These are phyloP conservation scores for Phaedon cochleariae DNA, from an alignment of 2,888 invertebrate genomes.

Conservation along the genomic window DNA sequence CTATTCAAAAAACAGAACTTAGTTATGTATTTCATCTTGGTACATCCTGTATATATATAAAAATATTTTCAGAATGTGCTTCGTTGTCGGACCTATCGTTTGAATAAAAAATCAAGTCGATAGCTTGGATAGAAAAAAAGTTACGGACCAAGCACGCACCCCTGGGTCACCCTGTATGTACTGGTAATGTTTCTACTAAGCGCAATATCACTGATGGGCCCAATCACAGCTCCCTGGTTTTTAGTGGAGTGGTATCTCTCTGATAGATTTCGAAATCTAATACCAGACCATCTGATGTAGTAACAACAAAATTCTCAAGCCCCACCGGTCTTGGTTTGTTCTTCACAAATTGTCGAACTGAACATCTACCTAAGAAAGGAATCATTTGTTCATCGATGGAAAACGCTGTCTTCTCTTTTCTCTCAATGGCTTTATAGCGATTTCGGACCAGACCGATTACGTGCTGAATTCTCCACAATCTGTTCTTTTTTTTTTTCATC, in stretches of 20 bases:
- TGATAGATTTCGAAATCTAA: slow-evolving; percentile 8
- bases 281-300: slow-evolving; percentile 4
- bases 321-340: slow-evolving; percentile 5
- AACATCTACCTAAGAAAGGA: slow-evolving; percentile 4
- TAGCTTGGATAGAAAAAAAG: too few relatives aligned
- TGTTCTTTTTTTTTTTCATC: background rate
- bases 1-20: too few relatives aligned
- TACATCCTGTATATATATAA: too few relatives aligned
- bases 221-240: background rate
- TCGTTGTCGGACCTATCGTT: too few relatives aligned
- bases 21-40: too few relatives aligned
- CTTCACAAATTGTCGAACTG: background rate
- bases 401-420: slow-evolving; percentile 3
- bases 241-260: background rate
- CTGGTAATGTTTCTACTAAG: too few relatives aligned
- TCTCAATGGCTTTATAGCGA: background rate
- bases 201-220: slow-evolving; percentile 8
- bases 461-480: background rate
- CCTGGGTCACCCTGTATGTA: too few relatives aligned
- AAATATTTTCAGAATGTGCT: too few relatives aligned
- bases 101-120: too few relatives aligned
- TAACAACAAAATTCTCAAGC: background rate
- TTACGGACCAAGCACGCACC: too few relatives aligned
- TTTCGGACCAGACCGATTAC: background rate
- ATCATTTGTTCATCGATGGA: background rate